A percentile compares a stretch with the other conserved stretches of the same genome.
These are phyloP conservation scores for Drosophila elegans DNA, from an alignment of 1,140 invertebrate species.

Conservation along the genomic window DNA sequence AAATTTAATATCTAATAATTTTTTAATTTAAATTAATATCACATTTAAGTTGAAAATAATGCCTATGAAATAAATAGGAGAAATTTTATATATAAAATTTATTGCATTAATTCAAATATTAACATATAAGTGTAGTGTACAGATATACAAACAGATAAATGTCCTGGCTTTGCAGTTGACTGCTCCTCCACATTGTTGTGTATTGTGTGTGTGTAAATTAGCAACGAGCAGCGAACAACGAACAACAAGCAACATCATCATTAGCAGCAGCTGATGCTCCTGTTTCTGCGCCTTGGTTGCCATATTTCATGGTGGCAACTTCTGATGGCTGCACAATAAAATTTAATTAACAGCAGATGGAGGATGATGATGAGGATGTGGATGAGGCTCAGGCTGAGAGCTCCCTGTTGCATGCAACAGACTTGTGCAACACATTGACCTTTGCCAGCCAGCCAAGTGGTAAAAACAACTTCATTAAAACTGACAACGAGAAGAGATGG, in stretches of 20 bases:
- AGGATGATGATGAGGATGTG: background rate
- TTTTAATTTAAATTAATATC: too few species aligned
- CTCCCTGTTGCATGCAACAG: constrained; percentile 46
- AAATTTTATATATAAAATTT: too few species aligned
- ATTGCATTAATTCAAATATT: too few species aligned
- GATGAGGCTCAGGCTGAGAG: constrained; percentile 7
- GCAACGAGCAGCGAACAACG: constrained; percentile 52
- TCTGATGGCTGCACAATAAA: constrained; percentile 61
- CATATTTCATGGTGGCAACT: constrained; percentile 56
- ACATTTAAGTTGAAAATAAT: too few species aligned
- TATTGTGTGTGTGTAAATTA: constrained; percentile 62
- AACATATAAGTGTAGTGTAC: too few species aligned
- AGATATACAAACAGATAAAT: constrained; percentile 59
- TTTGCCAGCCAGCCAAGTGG: constrained; percentile 43
- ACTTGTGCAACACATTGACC: constrained; percentile 47
- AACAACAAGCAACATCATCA: constrained; percentile 44
- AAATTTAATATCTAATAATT: too few species aligned
- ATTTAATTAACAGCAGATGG: constrained; percentile 70
- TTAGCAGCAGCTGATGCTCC: constrained; percentile 46
- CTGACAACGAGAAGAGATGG: constrained; percentile 23
- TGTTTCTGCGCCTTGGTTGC: constrained; percentile 15
- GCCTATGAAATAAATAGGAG: too few species aligned
- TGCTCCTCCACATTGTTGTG: constrained; percentile 37
- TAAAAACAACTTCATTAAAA: constrained; percentile 72
- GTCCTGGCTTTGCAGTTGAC: constrained; percentile 43